Percentiles rank a stretch among this genome's conserved stretches.
These are phyloP conservation scores for Cheilosia scutellata DNA, from an alignment of 2,888 invertebrate genomes.

Conservation along the genomic window DNA sequence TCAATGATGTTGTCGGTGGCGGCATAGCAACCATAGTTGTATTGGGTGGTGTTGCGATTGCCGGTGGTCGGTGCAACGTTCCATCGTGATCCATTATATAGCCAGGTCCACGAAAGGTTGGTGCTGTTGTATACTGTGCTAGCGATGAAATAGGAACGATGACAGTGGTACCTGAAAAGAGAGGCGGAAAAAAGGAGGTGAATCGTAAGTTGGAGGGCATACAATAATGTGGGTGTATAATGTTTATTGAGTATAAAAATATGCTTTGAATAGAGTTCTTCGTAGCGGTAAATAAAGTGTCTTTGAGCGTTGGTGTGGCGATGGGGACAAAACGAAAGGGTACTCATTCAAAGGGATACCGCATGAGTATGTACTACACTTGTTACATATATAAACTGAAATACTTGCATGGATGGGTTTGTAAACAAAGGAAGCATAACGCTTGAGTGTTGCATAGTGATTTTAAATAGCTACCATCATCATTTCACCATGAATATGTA, in stretches of 20 bases:
- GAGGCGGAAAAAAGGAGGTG: not conserved
- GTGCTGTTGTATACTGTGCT: conserved; percentile 83
- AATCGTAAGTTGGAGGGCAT: not conserved
- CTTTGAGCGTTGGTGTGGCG: too few relatives aligned
- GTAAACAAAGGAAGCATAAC: too few relatives aligned
- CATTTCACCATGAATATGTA: too few relatives aligned
- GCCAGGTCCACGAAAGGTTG: conserved; percentile 81
- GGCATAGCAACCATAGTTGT: conserved; percentile 60
- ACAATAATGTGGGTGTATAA: not conserved
- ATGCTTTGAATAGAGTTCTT: too few relatives aligned
- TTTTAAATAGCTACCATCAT: too few relatives aligned
- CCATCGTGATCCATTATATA: conserved; percentile 82
- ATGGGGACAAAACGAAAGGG: too few relatives aligned
- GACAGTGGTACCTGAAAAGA: conserved; percentile 79
- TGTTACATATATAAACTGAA: too few relatives aligned
- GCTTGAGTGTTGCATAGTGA: too few relatives aligned
- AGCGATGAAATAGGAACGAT: conserved; percentile 82
- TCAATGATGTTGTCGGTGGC: conserved; percentile 70
- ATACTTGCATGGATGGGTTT: too few relatives aligned
- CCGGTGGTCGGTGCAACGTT: conserved; percentile 80
- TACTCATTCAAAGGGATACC: too few relatives aligned
- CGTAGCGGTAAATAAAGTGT: too few relatives aligned
- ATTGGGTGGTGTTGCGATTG: conserved; percentile 80
- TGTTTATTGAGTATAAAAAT: not conserved
- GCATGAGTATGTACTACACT: too few relatives aligned